Percentiles rank a stretch among this genome's conserved stretches.
These are phyloP conservation scores for Phenganax marumi DNA, from an alignment of 92 coral and sea anemone genomes.

Conservation along the genomic window DNA sequence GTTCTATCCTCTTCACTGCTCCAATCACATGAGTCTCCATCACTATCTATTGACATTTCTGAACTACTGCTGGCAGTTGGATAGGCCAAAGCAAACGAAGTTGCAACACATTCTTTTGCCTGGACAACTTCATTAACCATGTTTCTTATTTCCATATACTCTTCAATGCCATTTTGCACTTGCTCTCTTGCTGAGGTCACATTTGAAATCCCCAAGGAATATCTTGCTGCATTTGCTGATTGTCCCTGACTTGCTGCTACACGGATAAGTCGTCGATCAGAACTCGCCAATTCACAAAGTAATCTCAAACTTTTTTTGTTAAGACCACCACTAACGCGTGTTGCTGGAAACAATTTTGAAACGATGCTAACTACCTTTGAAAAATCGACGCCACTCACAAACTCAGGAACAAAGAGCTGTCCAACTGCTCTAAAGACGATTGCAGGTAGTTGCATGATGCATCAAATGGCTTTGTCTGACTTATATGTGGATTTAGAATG, in stretches of 20 bases:
- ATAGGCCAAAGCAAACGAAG: constrained; percentile 22
- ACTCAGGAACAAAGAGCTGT: constrained; percentile 33
- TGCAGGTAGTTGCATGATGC: constrained; percentile 16
- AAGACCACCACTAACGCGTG: constrained; percentile 15
- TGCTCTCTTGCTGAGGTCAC: constrained; percentile 37
- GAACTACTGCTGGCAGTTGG: not conserved
- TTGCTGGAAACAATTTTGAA: constrained; percentile 21
- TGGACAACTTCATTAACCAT: constrained; percentile 39
- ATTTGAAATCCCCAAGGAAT: constrained; percentile 42
- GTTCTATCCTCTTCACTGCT: constrained; percentile 3
- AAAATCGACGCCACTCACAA: constrained; percentile 16
- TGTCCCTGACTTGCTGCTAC: constrained; percentile 51
- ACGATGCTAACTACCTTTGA: not conserved
- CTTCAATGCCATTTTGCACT: constrained; percentile 21
- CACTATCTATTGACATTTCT: constrained; percentile 16
- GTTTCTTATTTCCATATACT: constrained; percentile 29
- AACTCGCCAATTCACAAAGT: constrained; percentile 46
- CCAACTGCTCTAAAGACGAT: constrained; percentile 13
- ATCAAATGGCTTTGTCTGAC: constrained; percentile 8
- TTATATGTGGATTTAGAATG: not conserved
- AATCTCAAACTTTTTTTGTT: constrained; percentile 42
- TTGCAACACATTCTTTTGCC: constrained; percentile 35
- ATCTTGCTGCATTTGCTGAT: constrained; percentile 50
- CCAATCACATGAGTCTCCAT: constrained; percentile 31
- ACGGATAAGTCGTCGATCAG: constrained; percentile 40